These are phyloP conservation scores for Diceros bicornis DNA, from an alignment of 2,797 vertebrate species.

Conservation along the genomic window DNA sequence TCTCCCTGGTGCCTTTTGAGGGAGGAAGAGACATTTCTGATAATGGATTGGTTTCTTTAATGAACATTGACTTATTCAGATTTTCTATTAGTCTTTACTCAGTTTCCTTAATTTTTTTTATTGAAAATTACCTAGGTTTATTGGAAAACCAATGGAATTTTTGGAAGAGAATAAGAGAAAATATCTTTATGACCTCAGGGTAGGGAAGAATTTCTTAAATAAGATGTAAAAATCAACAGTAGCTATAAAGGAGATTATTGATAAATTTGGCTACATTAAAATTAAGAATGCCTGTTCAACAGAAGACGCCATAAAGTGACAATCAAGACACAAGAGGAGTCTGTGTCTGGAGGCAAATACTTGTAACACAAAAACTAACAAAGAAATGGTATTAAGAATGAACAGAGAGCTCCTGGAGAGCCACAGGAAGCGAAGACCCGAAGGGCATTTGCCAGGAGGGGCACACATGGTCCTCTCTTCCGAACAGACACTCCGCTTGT, in stretches of 20 bases:
- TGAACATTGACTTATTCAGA: not conserved
- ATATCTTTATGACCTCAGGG: not conserved
- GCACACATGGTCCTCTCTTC: rapidly evolving
- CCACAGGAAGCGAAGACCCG: not conserved
- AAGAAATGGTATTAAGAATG: not conserved
- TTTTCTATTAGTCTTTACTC: not conserved
- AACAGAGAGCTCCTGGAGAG: not conserved
- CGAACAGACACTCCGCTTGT: rapidly evolving
- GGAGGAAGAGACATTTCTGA: not conserved
- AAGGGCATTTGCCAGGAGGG: not conserved
- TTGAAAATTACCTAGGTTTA: conserved; percentile 34
- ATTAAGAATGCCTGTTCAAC: not conserved
- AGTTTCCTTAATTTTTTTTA: conserved; percentile 56
- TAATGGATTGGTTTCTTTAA: not conserved
- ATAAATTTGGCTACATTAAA: not conserved
- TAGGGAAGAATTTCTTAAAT: not conserved
- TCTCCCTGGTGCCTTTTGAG: not conserved
- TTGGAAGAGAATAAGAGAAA: conserved; percentile 49
- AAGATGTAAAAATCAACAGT: not conserved
- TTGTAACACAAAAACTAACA: too few relatives aligned
- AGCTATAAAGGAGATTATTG: not conserved
- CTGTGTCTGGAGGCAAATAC: not conserved
- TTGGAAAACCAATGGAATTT: conserved; percentile 33
- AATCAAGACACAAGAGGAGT: not conserved
- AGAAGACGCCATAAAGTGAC: not conserved